Base-by-base conservation (phyloP, 35 echinoderm and acorn worm species). In the Amphiura filiformis region DNA sequence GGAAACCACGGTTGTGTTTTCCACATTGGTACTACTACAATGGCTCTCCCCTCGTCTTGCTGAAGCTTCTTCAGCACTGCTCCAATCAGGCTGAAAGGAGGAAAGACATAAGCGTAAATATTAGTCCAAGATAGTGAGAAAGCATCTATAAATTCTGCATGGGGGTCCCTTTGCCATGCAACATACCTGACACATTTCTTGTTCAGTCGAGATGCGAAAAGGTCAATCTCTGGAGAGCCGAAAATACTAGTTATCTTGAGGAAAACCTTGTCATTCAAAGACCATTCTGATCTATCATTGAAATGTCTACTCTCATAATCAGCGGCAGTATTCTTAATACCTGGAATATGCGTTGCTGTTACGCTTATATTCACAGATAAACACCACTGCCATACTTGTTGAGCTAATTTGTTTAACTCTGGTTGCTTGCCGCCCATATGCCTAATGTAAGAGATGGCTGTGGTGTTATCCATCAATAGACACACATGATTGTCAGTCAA, bases 281-380 rank as follows among this genome's bases (percentile, higher is more conserved):
- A 84, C 93, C 93, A 95, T 57, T 95, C 93, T 0, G 61, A 42
- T 28, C 84, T 32, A 82, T 95, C 93, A 91, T 88, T 92, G 81
- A 91, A 91, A n/a, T 80, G 39, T 38, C 89, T 57, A 22, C 82
- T 90, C 32, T 88, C 84, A 37, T 52, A 84, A 87, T 79, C 39
- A 78, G 91, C 90, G 20, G 82, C 41, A 47, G 33, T 38, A 70
- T 93, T 92, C 76, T n/a, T 9, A 3, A 33, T n/a, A 9, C 94
- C 94, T 37, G 94, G 90, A 39, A 93, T 3, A 56, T 80, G 52
- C 28, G 34, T 36, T 65, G 65, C 94, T 88, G 87, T 80, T 78
- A 87, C 37, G 31, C 22, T 22, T n/a, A 87, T 83, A 76, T 92
- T 56, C 35, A 42, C 75, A 31, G 14, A 13, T 20, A 82, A 39